Evolutionary conservation across 35 echinoderm and acorn worm genomes (phyloP).

Genomic region (Lytechinus pictus): DNA sequence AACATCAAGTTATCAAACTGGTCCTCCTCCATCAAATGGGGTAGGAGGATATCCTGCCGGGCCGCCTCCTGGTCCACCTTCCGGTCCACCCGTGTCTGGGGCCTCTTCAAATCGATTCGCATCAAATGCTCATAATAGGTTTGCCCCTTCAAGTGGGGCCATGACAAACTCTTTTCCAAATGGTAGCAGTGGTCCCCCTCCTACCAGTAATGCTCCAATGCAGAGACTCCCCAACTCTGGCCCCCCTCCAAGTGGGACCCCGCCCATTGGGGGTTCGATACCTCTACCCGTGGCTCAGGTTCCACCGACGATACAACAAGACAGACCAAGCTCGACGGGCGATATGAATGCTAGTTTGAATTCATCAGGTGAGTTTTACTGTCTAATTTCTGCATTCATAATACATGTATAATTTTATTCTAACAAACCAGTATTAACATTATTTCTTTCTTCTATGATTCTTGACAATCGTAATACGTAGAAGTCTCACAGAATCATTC

Average conservation of each 20-base stretch:
- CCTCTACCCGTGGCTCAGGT: constrained; percentile 8
- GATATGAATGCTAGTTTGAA: constrained; percentile 49
- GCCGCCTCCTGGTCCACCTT: neutral
- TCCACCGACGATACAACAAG: neutral
- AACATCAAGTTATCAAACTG: constrained; percentile 21
- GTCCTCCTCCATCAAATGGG: constrained; percentile 7
- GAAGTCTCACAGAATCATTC: too few relatives aligned
- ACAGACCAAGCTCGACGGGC: neutral
- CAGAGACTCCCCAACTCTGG: constrained; percentile 28
- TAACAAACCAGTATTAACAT: too few relatives aligned
- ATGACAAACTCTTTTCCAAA: constrained; percentile 29
- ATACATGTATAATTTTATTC: too few relatives aligned
- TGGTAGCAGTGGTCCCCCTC: neutral
- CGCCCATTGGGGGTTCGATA: neutral
- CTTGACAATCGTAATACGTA: too few relatives aligned
- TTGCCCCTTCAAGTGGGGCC: neutral
- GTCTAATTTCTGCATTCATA: too few relatives aligned
- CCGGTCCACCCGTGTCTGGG: constrained; percentile 31
- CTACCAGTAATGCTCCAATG: neutral
- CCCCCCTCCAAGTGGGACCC: constrained; percentile 14
- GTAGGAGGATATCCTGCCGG: neutral
- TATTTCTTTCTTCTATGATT: too few relatives aligned
- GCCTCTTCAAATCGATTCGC: neutral
- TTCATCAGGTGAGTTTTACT: constrained; percentile 57
- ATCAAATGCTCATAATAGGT: neutral